Evolutionary conservation across 2,888 invertebrate genomes (phyloP).

Genomic region (Hydrotaea diabolus): DNA sequence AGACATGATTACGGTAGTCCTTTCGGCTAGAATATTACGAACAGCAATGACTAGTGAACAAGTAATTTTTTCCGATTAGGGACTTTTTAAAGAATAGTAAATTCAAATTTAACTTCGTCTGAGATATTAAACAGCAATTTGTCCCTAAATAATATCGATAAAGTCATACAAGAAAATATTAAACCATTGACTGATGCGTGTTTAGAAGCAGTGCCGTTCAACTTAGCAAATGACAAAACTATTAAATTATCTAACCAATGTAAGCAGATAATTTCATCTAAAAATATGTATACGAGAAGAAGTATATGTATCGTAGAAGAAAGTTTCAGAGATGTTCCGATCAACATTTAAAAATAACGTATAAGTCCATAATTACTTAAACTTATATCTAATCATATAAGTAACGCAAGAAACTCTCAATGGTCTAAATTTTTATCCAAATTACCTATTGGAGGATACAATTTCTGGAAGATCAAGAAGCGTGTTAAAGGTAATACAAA

Average conservation of each 20-base stretch:
- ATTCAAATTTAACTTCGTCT: not conserved
- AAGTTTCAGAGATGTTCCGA: too few species aligned
- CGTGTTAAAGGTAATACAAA: too few species aligned
- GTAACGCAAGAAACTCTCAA: too few species aligned
- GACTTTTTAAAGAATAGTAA: not conserved
- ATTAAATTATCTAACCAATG: not conserved
- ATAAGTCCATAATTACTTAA: too few species aligned
- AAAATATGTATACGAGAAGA: not conserved
- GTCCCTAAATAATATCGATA: not conserved
- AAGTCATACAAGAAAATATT: not conserved
- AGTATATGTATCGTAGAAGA: too few species aligned
- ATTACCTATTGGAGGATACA: not conserved
- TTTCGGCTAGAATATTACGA: too few species aligned
- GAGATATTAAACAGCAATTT: not conserved
- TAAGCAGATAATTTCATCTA: not conserved
- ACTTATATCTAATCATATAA: not conserved
- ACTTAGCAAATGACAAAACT: not conserved
- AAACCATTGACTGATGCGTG: not conserved
- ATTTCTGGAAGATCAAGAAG: conserved; percentile 23
- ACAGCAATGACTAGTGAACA: too few species aligned
- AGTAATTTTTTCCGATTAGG: not conserved
- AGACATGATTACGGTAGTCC: too few species aligned
- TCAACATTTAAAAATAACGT: too few species aligned
- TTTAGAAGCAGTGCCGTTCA: not conserved
- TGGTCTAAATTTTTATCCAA: too few species aligned